Evolutionary conservation across 2,113 vertebrate genomes (phyloP), one percentile per base, ranked within the genome.

Genomic region (Misgurnus mizolepis): DNA sequence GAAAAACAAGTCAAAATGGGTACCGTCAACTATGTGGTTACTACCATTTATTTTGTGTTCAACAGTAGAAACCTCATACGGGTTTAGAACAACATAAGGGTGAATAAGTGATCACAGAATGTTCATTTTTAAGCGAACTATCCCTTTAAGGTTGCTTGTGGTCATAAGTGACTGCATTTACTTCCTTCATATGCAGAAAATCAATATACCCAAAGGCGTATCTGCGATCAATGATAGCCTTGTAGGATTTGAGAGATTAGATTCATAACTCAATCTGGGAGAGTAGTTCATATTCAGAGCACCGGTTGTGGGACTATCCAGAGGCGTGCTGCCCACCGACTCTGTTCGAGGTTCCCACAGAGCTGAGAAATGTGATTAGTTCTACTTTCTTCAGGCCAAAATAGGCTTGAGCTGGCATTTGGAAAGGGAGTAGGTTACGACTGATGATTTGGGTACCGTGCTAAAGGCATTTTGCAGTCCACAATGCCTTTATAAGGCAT

Each of bases 311-410:
- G 70, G 56, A 41, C 53, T 60, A 45, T 61, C 56, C 56, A 61
- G 73, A 76, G 73, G 73, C 73, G 14, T 76, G 45, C 43, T 76
- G 27, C 45, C 60, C 73, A 76, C 58, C 6, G 14, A 61, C 73
- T 49, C 56, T 80, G 49, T 80, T 7, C 69, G 47, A 58, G 22
- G 67, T 41, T 77, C 75, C 56, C 50, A 67, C 15, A 50, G 53
- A 61, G 76, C 45, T 18, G 80, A 61, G 22, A 79, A 82, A 85
- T 82, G 12, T 58, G 70, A 77, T 82, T 80, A 71, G 73, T 76
- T 41, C 71, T 82, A 60, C 60, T 66, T 76, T 27, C 45, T 80
- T 64, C 18, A 71, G 71, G 18, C 34, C 65, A 12, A 61, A 65
- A 76, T 41, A 34, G 82, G 12, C 66, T 80, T 47, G 65, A 47